Percentiles rank a stretch among this genome's conserved stretches.
Evolutionary conservation across 2,113 vertebrate genomes (phyloP).

Genomic region (Caracal caracal): DNA sequence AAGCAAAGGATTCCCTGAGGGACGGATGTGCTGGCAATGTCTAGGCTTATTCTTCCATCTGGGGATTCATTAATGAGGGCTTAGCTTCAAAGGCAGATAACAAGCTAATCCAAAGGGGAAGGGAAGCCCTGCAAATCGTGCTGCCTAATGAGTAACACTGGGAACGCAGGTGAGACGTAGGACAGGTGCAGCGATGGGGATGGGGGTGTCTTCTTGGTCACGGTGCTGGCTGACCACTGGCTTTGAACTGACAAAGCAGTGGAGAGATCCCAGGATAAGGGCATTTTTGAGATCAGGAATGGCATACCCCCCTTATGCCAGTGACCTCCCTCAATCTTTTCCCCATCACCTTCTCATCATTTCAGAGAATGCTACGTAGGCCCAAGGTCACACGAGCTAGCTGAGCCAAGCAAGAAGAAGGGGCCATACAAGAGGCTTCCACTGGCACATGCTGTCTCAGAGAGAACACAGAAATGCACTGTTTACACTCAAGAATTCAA

Average conservation of each 20-base stretch:
- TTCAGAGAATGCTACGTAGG: neutral
- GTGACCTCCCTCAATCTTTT: neutral
- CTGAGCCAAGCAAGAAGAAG: neutral
- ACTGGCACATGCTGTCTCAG: neutral
- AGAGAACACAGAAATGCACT: neutral
- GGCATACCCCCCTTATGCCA: neutral
- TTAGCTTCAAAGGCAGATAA: conserved; percentile 68
- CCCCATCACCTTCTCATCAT: neutral
- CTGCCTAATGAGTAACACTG: conserved; percentile 29
- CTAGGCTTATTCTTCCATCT: conserved; percentile 26
- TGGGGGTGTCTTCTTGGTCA: neutral
- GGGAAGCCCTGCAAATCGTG: conserved; percentile 5
- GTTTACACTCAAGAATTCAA: neutral
- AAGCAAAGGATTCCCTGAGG: conserved; percentile 58
- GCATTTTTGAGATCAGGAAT: neutral
- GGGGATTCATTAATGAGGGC: conserved; percentile 66
- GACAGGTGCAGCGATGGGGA: neutral
- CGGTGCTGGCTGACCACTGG: neutral
- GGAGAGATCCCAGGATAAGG: neutral
- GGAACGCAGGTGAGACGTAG: neutral
- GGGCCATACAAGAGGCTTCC: neutral
- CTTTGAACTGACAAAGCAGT: neutral
- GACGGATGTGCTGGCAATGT: conserved; percentile 52
- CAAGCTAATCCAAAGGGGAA: conserved; percentile 67
- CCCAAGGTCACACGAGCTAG: neutral